These are phyloP conservation scores for Corythaeola cristata DNA, from an alignment of 2,113 vertebrate species.

Conservation along the genomic window DNA sequence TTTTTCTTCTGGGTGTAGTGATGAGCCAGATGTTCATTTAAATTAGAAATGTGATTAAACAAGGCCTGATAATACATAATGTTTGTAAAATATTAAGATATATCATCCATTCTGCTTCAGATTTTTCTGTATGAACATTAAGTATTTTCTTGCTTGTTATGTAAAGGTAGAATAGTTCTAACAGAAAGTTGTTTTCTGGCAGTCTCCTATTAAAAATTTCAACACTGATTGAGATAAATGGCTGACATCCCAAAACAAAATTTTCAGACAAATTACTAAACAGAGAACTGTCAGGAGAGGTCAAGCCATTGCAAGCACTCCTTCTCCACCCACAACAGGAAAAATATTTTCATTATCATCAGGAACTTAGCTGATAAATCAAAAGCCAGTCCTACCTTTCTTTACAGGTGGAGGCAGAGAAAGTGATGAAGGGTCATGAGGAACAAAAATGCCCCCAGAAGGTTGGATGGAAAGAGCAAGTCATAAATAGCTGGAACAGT, in stretches of 20 bases:
- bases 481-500: background rate
- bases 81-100: background rate
- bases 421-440: background rate
- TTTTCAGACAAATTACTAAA: background rate
- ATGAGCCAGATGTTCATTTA: conserved; percentile 49
- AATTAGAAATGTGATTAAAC: conserved; percentile 65
- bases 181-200: background rate
- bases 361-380: background rate
- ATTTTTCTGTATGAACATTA: background rate
- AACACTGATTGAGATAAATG: background rate
- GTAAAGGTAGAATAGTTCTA: background rate
- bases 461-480: background rate
- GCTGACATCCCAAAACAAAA: background rate
- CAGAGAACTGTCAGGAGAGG: background rate
- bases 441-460: background rate
- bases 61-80: conserved; percentile 24
- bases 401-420: background rate
- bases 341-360: background rate
- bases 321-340: background rate
- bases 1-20: conserved; percentile 65
- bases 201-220: background rate
- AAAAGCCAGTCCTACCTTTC: background rate
- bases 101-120: background rate
- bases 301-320: background rate
- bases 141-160: background rate